These are phyloP conservation scores for Chaetura pelagica DNA, from an alignment of 2,113 vertebrate genomes.

Conservation along the genomic window DNA sequence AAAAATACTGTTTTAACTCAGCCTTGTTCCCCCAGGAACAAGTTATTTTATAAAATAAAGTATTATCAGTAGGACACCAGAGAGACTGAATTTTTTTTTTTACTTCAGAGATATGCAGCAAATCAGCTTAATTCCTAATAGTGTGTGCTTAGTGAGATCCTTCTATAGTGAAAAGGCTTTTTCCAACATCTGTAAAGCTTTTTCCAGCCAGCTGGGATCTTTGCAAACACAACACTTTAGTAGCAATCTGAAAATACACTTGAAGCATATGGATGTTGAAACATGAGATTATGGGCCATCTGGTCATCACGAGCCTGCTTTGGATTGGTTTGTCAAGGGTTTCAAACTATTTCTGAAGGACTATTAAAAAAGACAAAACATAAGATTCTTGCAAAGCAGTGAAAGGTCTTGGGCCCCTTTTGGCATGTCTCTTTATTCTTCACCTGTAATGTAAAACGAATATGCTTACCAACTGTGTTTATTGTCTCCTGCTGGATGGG, in stretches of 20 bases:
- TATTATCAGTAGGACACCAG: not conserved
- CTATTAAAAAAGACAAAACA: not conserved
- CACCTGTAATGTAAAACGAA: not conserved
- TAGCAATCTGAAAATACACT: not conserved
- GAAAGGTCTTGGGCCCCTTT: not conserved
- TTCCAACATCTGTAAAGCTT: conserved; percentile 8
- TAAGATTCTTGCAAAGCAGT: not conserved
- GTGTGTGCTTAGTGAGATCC: not conserved
- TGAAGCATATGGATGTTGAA: conserved; percentile 16
- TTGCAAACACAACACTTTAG: not conserved
- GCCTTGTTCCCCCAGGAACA: not conserved
- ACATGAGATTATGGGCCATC: conserved; percentile 4
- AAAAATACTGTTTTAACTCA: not conserved
- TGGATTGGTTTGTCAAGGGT: not conserved
- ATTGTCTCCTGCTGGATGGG: not conserved
- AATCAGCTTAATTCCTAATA: not conserved
- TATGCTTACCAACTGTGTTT: not conserved
- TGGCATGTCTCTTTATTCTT: not conserved
- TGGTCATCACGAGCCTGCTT: conserved; percentile 42
- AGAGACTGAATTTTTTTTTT: not conserved
- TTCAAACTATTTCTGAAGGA: not conserved
- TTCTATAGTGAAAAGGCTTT: not conserved
- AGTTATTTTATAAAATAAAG: not conserved
- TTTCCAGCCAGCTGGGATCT: not conserved
- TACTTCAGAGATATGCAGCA: not conserved